A percentile compares a stretch with the other conserved stretches of the same genome.
phyloP scores from a whole-genome alignment of 2,113 vertebrate species.

The Brachypodius melanocephalos region DNA sequence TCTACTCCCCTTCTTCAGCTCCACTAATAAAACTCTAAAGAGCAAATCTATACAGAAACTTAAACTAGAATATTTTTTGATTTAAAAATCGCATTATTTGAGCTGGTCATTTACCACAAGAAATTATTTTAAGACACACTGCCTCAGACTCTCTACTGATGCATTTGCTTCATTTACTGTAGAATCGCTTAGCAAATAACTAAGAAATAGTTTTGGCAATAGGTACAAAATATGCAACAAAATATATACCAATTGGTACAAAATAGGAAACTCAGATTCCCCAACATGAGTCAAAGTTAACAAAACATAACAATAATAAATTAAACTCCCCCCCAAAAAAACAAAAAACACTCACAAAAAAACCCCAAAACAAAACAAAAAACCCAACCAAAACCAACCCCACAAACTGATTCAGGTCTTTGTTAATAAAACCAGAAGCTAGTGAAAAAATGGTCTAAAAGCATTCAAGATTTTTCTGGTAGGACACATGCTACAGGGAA shows the following conservation, averaged over 20 bases:
- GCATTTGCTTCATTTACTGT: not conserved
- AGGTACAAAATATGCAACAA: not conserved
- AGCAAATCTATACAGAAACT: not conserved
- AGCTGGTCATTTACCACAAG: not conserved
- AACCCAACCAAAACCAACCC: not conserved
- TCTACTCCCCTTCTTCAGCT: not conserved
- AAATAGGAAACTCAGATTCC: not conserved
- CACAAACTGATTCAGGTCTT: not conserved
- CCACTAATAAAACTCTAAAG: not conserved
- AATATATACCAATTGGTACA: not conserved
- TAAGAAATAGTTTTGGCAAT: not conserved
- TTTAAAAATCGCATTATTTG: not conserved
- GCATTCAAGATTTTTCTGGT: not conserved
- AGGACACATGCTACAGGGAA: not conserved
- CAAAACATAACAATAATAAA: not conserved
- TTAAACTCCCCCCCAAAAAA: not conserved
- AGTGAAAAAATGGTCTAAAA: not conserved
- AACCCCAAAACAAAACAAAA: not conserved
- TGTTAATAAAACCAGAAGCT: not conserved
- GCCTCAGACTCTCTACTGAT: not conserved
- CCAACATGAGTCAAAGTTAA: not conserved
- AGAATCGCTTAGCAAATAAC: not conserved
- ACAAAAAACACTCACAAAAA: not conserved
- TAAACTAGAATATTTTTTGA: not conserved
- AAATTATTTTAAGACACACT: not conserved